A percentile compares a stretch with the other conserved stretches of the same genome.
Evolutionary conservation across 2,888 invertebrate genomes (phyloP).

Genomic region (Folsomia candida): DNA sequence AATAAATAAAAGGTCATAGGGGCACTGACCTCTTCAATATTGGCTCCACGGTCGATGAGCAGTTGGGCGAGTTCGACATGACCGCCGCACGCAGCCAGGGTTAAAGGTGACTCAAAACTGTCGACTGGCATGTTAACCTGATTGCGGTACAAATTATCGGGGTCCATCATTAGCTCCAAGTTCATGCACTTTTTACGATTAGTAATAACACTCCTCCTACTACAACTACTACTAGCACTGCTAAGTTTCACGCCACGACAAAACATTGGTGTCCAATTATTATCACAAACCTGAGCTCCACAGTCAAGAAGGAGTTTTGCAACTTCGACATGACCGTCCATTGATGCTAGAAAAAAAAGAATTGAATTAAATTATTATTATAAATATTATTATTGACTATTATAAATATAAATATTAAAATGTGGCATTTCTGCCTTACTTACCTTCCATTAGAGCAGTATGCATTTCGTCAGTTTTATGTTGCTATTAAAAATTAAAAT

Average conservation of each 20-base stretch:
- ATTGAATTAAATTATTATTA: too few relatives aligned
- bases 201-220: too few relatives aligned
- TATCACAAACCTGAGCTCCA: constrained; percentile 79
- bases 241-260: too few relatives aligned
- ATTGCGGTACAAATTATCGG: neutral
- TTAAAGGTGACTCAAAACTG: constrained; percentile 97
- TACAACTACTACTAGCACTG: too few relatives aligned
- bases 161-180: neutral
- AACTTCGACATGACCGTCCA: constrained; percentile 99
- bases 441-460: constrained; percentile 98
- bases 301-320: constrained; percentile 90
- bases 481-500: constrained; percentile 64
- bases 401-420: too few relatives aligned
- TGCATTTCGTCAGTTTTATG: constrained; percentile 99
- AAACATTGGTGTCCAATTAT: too few relatives aligned
- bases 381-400: too few relatives aligned
- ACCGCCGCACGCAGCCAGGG: constrained; percentile 96
- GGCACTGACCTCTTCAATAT: constrained; percentile 93
- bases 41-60: constrained; percentile 93
- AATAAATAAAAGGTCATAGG: neutral
- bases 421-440: too few relatives aligned
- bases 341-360: too few relatives aligned
- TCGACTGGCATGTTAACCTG: constrained; percentile 97
- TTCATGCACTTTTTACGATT: neutral
- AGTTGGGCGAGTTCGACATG: constrained; percentile 95